Conservation (phyloP, 2,888 invertebrate genomes). For the Psococerastis gibbosa region DNA sequence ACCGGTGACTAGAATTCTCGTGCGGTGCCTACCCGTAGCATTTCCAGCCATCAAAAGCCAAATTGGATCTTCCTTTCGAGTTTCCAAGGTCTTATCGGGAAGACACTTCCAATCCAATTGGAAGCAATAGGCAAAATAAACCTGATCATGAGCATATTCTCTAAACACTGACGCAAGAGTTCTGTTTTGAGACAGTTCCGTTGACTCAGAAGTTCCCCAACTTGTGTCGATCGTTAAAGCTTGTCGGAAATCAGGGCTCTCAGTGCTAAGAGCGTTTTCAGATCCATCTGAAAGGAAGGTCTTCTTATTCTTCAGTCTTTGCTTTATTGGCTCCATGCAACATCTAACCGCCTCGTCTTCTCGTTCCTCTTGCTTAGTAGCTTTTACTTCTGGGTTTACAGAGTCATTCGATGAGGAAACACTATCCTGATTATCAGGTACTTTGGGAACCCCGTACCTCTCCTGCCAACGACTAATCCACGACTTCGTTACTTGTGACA, state of each 20-base stretch:
- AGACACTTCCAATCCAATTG: conserved; percentile 28
- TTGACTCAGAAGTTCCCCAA: background rate
- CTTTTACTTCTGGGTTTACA: background rate
- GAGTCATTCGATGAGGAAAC: background rate
- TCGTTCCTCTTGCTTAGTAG: background rate
- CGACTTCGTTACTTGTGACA: background rate
- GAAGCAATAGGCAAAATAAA: conserved; percentile 26
- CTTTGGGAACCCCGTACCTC: conserved; percentile 15
- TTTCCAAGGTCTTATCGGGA: conserved; percentile 20
- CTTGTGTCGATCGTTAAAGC: conserved; percentile 3
- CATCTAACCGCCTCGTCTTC: background rate
- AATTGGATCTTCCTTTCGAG: conserved; percentile 17
- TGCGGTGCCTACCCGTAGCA: conserved; percentile 28
- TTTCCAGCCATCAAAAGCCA: conserved; percentile 29
- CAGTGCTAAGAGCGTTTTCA: conserved; percentile 1
- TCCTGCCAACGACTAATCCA: conserved; percentile 17
- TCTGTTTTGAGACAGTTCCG: conserved; percentile 15
- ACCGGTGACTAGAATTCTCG: conserved; percentile 28
- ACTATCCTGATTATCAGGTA: background rate
- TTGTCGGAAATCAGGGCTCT: background rate
- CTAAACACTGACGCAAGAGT: conserved; percentile 20
- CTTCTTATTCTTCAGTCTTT: background rate
- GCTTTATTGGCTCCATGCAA: conserved; percentile 1
- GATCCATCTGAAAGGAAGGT: background rate
- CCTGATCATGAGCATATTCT: conserved; percentile 25